Base-by-base conservation (phyloP, 2,888 invertebrate species). In the Polylopha cassiicola region DNA sequence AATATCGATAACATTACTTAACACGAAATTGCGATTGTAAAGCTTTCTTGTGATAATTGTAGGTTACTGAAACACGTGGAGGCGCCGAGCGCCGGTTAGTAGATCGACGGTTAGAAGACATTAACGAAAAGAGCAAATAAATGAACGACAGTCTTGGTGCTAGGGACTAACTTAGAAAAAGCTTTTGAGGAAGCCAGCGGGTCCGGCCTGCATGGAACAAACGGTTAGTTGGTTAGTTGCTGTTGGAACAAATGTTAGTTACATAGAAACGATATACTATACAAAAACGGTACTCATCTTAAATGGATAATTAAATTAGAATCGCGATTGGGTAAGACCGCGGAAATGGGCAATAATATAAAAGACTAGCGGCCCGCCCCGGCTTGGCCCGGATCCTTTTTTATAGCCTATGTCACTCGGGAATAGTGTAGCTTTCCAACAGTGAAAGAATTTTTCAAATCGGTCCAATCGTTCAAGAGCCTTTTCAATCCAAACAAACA, bases 141-240 rank as follows among this genome's bases (percentile, higher is more conserved):
- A 78, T 61, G 50, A 78, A 78, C 59, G 78, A 79, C 84, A 84
- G 85, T 84, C 85, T 84, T 84, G 80, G 76, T 80, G 82, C 76
- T 74, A 73, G 78, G 76, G 71, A 72, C 65, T 77, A 80, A 80
- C 74, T 93, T 95, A 95, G 91, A 95, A 95, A 89, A 95, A 94
- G 91, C 95, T 95, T 90, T 95, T 95, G 86, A 95, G 91, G 91
- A 95, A 95, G 88, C 94, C 94, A 86, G 95, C 94, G 79, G 95
- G 94, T 85, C 95, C 95, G 88, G 95, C 94, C 95, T 95, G 72
- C 62, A 47, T 69, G 76, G 57, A 76, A 77, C 64, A 77, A 63
- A 77, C 68, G 55, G 43, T 49, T 51, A 51, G 37, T 46, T 17
- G 37, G 45, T 56, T 51, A 58, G 44, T 51, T 10, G 17, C 23